Evolutionary conservation across 1,140 invertebrate species (phyloP).

Genomic region (Octopus bimaculoides): DNA sequence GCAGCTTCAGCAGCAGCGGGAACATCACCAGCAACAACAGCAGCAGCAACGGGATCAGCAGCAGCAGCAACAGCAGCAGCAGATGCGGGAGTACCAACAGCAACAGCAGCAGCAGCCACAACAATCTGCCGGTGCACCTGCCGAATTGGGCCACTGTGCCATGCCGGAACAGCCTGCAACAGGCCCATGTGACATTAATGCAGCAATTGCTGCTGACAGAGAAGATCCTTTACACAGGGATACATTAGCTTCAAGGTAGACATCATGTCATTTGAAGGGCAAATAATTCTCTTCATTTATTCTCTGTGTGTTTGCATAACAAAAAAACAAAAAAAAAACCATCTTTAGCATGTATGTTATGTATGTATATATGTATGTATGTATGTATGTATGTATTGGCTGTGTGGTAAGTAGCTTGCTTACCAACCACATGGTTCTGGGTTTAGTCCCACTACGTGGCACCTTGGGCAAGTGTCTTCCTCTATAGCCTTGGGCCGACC

Average conservation of each 20-base stretch:
- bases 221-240: not conserved
- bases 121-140: slow-evolving; percentile 9
- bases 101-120: not conserved
- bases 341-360: no score
- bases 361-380: no score
- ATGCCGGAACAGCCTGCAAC: not conserved
- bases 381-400: no score
- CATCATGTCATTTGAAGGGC: not conserved
- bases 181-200: not conserved
- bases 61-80: not conserved
- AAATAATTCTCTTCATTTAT: no score
- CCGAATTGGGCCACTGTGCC: not conserved
- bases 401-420: no score
- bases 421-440: no score
- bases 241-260: slow-evolving; percentile 3
- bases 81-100: not conserved
- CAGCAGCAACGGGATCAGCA: not conserved
- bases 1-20: not conserved
- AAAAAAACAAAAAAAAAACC: no score
- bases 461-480: no score
- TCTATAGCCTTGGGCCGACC: no score
- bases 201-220: not conserved
- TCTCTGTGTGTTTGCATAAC: no score
- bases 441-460: no score
- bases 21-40: not conserved